phyloP scores from a whole-genome alignment of 1,140 invertebrate species.

The Drosophila watanabei region DNA sequence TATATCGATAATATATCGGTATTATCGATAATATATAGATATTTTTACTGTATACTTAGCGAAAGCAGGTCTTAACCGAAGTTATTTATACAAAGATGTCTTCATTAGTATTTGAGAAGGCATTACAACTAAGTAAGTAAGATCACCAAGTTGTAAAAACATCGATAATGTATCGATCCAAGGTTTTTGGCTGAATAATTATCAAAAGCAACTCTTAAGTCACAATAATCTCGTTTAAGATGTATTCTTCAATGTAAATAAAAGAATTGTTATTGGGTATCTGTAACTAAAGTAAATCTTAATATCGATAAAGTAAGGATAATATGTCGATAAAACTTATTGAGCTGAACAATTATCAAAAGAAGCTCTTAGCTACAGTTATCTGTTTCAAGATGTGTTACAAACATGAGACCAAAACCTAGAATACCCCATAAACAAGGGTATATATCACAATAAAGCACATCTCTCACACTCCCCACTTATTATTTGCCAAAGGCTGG shows the following conservation, averaged over 20 bases:
- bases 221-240: background rate
- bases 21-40: too few species aligned
- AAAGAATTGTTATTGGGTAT: background rate
- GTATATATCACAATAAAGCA: constrained; percentile 16
- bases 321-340: background rate
- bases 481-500: constrained; percentile 41
- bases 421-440: constrained; percentile 4
- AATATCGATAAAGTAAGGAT: background rate
- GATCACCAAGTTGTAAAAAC: background rate
- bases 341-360: background rate
- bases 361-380: background rate
- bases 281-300: too few species aligned
- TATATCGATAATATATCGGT: constrained; percentile 1
- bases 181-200: background rate
- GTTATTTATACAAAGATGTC: background rate
- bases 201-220: background rate
- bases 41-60: background rate
- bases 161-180: background rate
- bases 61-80: background rate
- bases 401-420: background rate
- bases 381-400: background rate
- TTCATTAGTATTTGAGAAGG: background rate
- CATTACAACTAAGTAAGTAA: too few species aligned
- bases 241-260: background rate
- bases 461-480: constrained; percentile 23